Conservation (phyloP, 2,113 vertebrate genomes). For the Plecotus auritus region DNA sequence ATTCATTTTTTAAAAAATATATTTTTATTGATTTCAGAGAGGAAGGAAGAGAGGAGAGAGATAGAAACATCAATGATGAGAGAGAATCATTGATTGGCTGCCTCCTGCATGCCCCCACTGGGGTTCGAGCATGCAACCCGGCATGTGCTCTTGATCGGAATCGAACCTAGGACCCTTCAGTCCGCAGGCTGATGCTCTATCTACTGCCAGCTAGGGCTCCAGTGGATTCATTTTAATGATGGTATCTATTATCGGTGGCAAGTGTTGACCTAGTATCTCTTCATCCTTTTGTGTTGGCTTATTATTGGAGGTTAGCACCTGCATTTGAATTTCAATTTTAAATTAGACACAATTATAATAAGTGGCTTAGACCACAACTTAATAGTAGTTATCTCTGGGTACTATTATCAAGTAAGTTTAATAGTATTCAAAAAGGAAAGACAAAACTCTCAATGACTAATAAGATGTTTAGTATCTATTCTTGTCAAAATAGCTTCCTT, state of each 20-base stretch:
- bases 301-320: background rate
- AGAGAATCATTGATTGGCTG: too few species aligned
- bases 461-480: background rate
- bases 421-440: background rate
- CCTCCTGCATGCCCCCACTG: too few species aligned
- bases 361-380: background rate
- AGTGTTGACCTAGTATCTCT: background rate
- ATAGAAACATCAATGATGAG: too few species aligned
- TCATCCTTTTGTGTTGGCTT: background rate
- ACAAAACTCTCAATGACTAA: background rate
- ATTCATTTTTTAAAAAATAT: background rate
- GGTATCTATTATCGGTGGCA: background rate
- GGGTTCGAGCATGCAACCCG: too few species aligned
- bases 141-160: too few species aligned
- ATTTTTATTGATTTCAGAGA: too few species aligned
- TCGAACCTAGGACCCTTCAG: too few species aligned
- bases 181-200: too few species aligned
- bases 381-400: background rate
- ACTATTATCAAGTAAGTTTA: background rate
- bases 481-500: background rate
- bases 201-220: background rate
- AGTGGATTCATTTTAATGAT: background rate
- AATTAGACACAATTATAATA: background rate
- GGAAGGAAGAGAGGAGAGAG: too few species aligned
- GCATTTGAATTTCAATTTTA: slow-evolving; percentile 14